Conservation (phyloP, 2,797 vertebrate genomes). For the Petrocephalus sullivani region DNA sequence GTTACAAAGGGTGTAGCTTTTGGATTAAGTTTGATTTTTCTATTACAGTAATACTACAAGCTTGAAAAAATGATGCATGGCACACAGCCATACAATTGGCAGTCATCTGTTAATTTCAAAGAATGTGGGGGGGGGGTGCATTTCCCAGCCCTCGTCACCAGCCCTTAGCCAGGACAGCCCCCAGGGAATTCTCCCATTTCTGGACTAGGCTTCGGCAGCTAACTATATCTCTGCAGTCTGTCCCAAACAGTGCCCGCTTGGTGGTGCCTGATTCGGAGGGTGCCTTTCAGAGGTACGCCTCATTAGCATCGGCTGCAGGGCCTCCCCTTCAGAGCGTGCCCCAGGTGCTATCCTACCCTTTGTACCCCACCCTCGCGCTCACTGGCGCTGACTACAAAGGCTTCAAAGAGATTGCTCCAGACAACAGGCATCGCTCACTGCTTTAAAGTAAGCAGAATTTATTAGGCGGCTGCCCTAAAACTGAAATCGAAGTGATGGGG, state of each 20-base stretch:
- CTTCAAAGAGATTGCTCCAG: neutral
- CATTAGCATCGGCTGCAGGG: neutral
- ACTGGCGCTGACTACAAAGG: neutral
- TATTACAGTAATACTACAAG: neutral
- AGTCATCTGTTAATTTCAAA: neutral
- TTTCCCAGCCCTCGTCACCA: too few species aligned
- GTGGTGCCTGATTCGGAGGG: neutral
- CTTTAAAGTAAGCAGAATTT: neutral
- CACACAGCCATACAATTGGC: neutral
- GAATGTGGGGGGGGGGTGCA: neutral
- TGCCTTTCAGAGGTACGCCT: neutral
- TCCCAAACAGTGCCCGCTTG: neutral
- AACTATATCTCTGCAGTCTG: neutral
- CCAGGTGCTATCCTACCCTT: neutral
- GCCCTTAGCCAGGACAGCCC: too few species aligned
- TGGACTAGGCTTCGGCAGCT: too few species aligned
- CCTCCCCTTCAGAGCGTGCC: neutral
- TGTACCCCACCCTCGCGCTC: neutral
- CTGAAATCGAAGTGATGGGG: too few species aligned
- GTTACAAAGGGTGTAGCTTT: neutral
- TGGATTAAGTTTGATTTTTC: neutral
- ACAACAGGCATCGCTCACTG: neutral
- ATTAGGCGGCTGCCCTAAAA: neutral
- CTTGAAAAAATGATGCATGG: neutral
- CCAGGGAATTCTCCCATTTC: too few species aligned